phyloP scores from a whole-genome alignment of 2,888 invertebrate species.

The Phoronis australis region DNA sequence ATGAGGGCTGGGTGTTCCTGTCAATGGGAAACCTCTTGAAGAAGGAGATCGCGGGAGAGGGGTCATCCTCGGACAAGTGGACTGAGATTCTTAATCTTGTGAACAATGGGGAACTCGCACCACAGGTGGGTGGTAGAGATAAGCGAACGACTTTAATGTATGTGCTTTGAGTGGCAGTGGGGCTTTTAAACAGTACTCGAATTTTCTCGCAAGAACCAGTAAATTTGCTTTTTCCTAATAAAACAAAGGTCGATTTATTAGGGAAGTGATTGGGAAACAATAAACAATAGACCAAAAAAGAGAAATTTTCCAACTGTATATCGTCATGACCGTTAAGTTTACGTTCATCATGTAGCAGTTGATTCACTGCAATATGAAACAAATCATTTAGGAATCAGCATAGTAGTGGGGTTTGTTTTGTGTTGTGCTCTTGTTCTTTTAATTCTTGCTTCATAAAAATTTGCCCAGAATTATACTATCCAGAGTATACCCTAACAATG shows the following conservation, averaged over 20 bases:
- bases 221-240: no score
- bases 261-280: no score
- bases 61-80: conserved; percentile 42
- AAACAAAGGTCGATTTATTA: no score
- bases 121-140: conserved; percentile 36
- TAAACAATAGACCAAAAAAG: no score
- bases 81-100: conserved; percentile 29
- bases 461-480: not conserved
- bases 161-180: no score
- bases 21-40: conserved; percentile 49
- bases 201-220: no score
- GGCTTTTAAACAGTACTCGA: no score
- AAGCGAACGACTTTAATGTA: no score
- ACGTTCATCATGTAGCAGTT: not conserved
- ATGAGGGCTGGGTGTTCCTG: conserved; percentile 42
- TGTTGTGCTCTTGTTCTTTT: not conserved
- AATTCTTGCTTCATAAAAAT: not conserved
- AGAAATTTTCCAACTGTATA: not conserved
- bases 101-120: conserved; percentile 42
- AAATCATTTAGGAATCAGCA: no score
- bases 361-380: not conserved
- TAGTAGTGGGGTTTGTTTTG: no score
- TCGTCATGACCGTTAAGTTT: not conserved
- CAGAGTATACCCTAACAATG: no score
- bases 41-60: conserved; percentile 32